Base-by-base conservation (phyloP, 2,113 vertebrate genomes). In the Rhadina sibilatrix region DNA sequence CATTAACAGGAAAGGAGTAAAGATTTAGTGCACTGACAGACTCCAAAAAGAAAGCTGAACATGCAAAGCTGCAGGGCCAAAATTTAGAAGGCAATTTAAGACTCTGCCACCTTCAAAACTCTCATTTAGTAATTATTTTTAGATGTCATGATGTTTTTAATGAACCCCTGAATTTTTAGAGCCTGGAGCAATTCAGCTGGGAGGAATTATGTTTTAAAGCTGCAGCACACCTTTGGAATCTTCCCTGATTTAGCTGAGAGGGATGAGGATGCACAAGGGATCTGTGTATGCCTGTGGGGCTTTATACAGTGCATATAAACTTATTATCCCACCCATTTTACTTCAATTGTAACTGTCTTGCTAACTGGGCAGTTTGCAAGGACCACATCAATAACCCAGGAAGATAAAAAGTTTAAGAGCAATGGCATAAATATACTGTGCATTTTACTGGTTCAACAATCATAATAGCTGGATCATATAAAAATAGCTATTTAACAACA, bases 401-500 rank as follows among this genome's bases (percentile, higher is more conserved):
- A 66, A 69, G 17, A 83, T 33, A 76, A 74, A 77, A 94, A n/a
- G 10, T 85, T 94, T 72, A 69, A 72, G 59, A 80, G n/a, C 46
- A 88, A 68, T 59, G 71, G 21, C 59, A 72, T 52, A 90, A 66
- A 74, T 74, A 83, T 12, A 40, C 21, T 5, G 24, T 63, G 27
- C 27, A 47, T 81, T 92, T 90, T 90, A 89, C 22, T 89, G n/a
- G 38, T 78, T 90, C 76, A 87, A 90, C 59, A 63, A 17, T 57
- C 22, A 37, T 63, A 70, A 47, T 77, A 92, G 74, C 71, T 94
- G 47, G 50, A 77, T 94, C 35, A 42, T 78, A 91, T 52, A 89
- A 92, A 95, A 96, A 94, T 84, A 92, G 77, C 80, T 93, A n/a
- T 95, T 96, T 84, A 93, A 89, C 56, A 96, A 72, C 94, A 95